These are phyloP conservation scores for Epinephelus lanceolatus DNA, from an alignment of 2,113 vertebrate species.

Conservation along the genomic window DNA sequence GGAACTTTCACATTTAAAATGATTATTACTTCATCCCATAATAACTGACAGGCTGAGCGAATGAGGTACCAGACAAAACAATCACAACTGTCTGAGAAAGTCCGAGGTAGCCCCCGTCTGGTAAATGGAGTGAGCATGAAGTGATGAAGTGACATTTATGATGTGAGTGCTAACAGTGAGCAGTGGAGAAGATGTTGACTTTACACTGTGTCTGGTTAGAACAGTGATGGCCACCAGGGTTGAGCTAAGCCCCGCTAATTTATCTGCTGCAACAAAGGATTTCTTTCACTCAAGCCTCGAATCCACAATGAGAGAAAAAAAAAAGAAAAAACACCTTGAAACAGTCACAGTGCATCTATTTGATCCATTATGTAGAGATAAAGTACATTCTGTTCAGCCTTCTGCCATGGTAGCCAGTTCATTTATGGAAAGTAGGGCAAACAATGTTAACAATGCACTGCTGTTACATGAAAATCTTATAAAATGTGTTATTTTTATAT, in stretches of 20 bases:
- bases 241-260: conserved; percentile 52
- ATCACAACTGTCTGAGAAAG: conserved; percentile 42
- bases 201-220: conserved; percentile 48
- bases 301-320: conserved; percentile 18
- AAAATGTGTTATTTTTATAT: conserved; percentile 46
- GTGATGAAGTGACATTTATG: conserved; percentile 82
- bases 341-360: conserved; percentile 39
- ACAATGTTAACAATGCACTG: conserved; percentile 43
- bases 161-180: conserved; percentile 77
- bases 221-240: conserved; percentile 59
- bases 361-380: conserved; percentile 54
- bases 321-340: conserved; percentile 24
- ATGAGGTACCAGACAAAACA: conserved; percentile 43
- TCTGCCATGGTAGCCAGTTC: conserved; percentile 36
- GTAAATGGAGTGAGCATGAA: conserved; percentile 57
- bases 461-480: conserved; percentile 31
- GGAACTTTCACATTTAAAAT: conserved; percentile 21
- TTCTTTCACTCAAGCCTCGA: conserved; percentile 53
- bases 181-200: conserved; percentile 72
- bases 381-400: conserved; percentile 49
- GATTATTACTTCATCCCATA: background rate
- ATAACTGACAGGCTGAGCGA: background rate
- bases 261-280: conserved; percentile 66
- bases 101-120: conserved; percentile 18
- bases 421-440: conserved; percentile 43